Evolutionary conservation across 2,888 invertebrate genomes (phyloP), one percentile per base, ranked within the genome.

Genomic region (Philonicus albiceps): DNA sequence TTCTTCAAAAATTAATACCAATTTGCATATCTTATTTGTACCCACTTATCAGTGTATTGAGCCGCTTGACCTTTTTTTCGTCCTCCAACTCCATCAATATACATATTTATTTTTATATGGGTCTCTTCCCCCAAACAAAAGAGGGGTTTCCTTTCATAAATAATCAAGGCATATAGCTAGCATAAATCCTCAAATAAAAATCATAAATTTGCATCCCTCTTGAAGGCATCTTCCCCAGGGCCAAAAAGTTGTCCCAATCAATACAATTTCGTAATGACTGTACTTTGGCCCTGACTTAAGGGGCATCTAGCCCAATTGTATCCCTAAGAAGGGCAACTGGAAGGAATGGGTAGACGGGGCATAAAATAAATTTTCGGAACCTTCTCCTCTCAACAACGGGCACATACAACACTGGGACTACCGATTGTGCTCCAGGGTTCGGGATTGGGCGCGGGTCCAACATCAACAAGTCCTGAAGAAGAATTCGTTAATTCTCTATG

Each of bases 391-490:
- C 64, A 27, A 64, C 64, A 27, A 64, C 64, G 64, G 27, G 64
- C 19, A 64, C 64, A 64, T 64, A 19, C 64, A 64, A 27, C 22
- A 64, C 64, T 64, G 16, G 0, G 64, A 11, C 64, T 43, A 13
- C 3, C 64, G 0, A 64, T 64, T 64, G 64, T 64, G 64, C 22
- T 22, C 64, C 22, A 2, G 22, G 64, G 19, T 6, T 5, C n/a
- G 11, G 64, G 19, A 6, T 49, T 7, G 49, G 49, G 16, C n/a
- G n/a, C 37, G 40, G 34, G 37, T 76, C 19, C 40, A 22, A 43
- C 80, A 80, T 80, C 80, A 80, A 80, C 80, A 80, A 80, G 80
- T 80, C 22, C 43, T 27, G 27, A 49, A 49, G 27, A 49, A 49
- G 27, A 37, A 80, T 43, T 43, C 49, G 31, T 49, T 80, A 80